Evolutionary conservation across 2,113 vertebrate species (phyloP).

Genomic region (Apistogramma diplotaenia): DNA sequence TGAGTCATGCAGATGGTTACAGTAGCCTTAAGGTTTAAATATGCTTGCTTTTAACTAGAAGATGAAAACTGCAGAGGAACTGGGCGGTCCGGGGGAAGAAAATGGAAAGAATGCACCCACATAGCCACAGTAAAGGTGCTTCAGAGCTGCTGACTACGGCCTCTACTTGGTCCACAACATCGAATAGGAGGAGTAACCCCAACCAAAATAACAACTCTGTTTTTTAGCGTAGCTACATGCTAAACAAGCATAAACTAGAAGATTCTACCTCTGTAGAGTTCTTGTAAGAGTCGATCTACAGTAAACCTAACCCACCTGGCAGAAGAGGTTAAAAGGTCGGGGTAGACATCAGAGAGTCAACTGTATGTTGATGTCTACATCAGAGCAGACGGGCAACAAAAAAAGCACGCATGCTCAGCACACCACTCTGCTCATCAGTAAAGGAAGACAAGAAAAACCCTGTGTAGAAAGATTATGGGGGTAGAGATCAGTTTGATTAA

Average conservation of each 20-base stretch:
- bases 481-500: conserved; percentile 47
- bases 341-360: background rate
- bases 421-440: background rate
- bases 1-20: conserved; percentile 14
- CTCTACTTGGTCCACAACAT: background rate
- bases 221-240: background rate
- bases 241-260: background rate
- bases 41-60: background rate
- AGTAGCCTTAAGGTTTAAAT: conserved; percentile 22
- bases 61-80: background rate
- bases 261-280: background rate
- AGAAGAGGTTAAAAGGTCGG: background rate
- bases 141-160: background rate
- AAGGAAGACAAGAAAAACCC: conserved; percentile 1
- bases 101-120: background rate
- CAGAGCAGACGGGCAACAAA: background rate
- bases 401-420: background rate
- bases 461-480: background rate
- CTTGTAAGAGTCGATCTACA: background rate
- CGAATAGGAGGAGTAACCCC: background rate
- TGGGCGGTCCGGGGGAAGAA: background rate
- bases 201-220: background rate
- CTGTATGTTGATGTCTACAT: background rate
- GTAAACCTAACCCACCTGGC: background rate
- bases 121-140: background rate